phyloP scores from a whole-genome alignment of 53 echinoderm and acorn worm species.

The Holothuria scabra region DNA sequence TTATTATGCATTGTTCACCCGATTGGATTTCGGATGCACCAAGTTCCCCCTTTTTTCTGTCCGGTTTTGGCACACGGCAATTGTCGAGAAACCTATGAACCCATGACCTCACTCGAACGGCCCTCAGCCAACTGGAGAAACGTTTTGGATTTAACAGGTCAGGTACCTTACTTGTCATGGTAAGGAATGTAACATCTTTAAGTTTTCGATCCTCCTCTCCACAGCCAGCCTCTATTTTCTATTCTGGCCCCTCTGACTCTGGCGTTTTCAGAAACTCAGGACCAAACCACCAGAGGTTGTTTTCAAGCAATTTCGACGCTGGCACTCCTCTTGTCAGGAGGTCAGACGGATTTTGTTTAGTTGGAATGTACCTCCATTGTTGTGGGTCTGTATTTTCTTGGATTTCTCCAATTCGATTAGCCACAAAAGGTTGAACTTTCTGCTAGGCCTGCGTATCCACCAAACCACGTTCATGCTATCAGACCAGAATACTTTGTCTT shows the following conservation, averaged over 20 bases:
- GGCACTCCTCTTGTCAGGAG: background rate
- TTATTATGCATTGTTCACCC: background rate
- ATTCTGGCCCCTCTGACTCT: constrained; percentile 6
- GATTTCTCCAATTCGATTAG: constrained; percentile 20
- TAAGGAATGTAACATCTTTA: background rate
- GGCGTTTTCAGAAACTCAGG: constrained; percentile 9
- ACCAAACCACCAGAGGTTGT: constrained; percentile 15
- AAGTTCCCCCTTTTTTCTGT: constrained; percentile 8
- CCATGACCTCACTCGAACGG: background rate
- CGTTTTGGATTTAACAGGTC: background rate
- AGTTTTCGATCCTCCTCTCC: background rate
- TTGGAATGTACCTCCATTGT: constrained; percentile 40
- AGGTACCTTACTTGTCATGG: too few species aligned
- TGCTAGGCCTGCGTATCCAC: constrained; percentile 4
- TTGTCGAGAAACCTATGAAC: background rate
- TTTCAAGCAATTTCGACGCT: background rate
- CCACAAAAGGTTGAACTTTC: constrained; percentile 19
- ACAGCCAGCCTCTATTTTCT: background rate
- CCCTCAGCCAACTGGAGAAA: background rate
- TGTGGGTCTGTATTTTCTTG: constrained; percentile 25
- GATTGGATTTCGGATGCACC: background rate
- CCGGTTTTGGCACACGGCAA: background rate
- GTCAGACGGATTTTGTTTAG: constrained; percentile 20
- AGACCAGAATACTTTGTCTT: background rate
- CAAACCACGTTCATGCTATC: constrained; percentile 24